These are phyloP conservation scores for Psittacula cyanocephala DNA, from an alignment of 2,113 vertebrate genomes.

Conservation along the genomic window DNA sequence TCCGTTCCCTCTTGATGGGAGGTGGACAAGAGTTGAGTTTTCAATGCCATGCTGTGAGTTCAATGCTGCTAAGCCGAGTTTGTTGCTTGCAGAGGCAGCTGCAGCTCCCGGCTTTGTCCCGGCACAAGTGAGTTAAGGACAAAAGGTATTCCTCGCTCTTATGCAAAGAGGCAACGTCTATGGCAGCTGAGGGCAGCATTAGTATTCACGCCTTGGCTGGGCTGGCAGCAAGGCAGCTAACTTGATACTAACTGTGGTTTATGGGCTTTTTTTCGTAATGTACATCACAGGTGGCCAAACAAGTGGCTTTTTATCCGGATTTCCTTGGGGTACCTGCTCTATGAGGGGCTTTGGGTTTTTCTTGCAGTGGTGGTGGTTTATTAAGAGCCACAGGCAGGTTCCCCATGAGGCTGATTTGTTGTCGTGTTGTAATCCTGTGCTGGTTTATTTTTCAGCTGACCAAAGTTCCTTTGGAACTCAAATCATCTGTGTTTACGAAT, in stretches of 20 bases:
- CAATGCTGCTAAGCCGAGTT: background rate
- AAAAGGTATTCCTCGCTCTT: background rate
- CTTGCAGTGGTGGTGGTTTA: background rate
- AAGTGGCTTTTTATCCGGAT: background rate
- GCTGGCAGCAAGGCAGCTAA: background rate
- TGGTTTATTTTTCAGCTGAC: slow-evolving; percentile 1
- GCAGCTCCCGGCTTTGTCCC: slow-evolving; percentile 23
- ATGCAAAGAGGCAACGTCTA: slow-evolving; percentile 32
- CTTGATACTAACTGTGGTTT: background rate
- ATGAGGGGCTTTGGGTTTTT: background rate
- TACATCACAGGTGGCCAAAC: background rate
- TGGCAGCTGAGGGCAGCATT: slow-evolving; percentile 42
- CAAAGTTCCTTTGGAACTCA: slow-evolving; percentile 8
- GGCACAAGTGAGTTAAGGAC: background rate
- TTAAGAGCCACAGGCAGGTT: background rate
- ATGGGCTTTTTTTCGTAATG: background rate
- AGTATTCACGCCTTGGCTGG: slow-evolving; percentile 34
- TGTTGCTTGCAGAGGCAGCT: slow-evolving; percentile 13
- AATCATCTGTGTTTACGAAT: slow-evolving; percentile 38
- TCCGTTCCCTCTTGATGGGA: background rate
- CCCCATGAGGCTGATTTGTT: background rate
- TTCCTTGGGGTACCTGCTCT: background rate
- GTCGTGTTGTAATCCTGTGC: background rate
- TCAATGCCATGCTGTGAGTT: background rate
- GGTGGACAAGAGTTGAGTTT: background rate